Base-by-base conservation (phyloP, 2,888 invertebrate species). In the Timandra comae region DNA sequence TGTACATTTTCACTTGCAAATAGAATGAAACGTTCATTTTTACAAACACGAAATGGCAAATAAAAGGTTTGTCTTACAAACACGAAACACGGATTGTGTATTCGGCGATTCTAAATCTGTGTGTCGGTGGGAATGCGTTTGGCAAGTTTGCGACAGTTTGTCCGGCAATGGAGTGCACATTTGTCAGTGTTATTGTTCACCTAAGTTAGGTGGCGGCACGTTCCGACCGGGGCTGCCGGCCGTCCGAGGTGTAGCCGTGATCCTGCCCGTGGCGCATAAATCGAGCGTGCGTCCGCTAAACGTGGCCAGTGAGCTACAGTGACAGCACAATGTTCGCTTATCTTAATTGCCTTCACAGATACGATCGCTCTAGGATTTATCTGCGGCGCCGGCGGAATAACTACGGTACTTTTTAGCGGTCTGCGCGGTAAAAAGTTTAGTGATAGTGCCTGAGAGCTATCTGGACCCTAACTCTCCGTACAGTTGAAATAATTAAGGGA, bases 311-410 rank as follows among this genome's bases (percentile, higher is more conserved):
- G 63, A 67, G 69, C 64, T 60, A 59, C 64, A 63, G 69, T 71
- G 77, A 78, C 77, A 75, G 77, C 66, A 64, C 67, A 63, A 66
- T 66, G 73, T 71, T 58, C 72, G 69, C 67, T 77, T 81, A 81
- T 82, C 82, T 81, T 81, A 80, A 81, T 81, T 80, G 80, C 77
- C 69, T 74, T 51, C 56, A 54, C 49, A 68, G 80, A 78, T 76
- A 78, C 63, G 68, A 78, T 79, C 77, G 46, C 50, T 56, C 62
- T 65, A 59, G 66, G 68, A 78, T 79, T 76, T 79, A 80, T 78
- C 76, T 65, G 63, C 55, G 60, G 62, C 54, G 57, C 58, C 54
- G 49, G 49, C 55, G 50, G 61, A 62, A 63, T 63, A 60, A 66
- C 58, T 53, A 52, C 55, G 61, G 52, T 55, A 61, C 57, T 68